Evolutionary conservation across 2,113 vertebrate species (phyloP).

Genomic region (Microcebus jonahi): DNA sequence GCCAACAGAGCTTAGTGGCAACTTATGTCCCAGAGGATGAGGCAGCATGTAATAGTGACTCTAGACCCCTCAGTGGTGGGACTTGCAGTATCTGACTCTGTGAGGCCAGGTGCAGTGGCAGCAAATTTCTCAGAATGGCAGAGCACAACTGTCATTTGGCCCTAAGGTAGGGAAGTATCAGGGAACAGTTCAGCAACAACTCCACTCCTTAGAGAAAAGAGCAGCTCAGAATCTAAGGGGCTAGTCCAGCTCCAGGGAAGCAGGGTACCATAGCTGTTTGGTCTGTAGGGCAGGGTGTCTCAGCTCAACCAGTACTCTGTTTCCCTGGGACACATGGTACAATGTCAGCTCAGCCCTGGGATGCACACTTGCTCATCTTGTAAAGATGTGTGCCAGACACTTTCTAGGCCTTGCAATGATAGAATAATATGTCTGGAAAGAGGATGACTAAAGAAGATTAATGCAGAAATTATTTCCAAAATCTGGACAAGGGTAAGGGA

Average conservation of each 20-base stretch:
- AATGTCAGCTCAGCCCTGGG: background rate
- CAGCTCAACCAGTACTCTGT: background rate
- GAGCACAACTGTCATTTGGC: background rate
- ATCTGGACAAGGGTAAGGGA: background rate
- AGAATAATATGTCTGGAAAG: background rate
- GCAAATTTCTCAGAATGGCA: background rate
- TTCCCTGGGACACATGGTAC: background rate
- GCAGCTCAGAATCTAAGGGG: background rate
- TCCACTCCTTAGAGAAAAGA: background rate
- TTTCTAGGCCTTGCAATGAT: constrained; percentile 15
- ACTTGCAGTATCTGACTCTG: background rate
- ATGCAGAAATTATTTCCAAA: background rate
- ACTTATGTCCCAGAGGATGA: background rate
- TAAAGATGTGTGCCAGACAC: background rate
- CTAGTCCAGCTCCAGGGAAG: background rate
- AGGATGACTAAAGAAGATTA: background rate
- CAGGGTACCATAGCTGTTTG: background rate
- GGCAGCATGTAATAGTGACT: background rate
- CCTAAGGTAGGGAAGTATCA: background rate
- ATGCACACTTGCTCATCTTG: background rate
- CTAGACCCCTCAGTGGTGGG: background rate
- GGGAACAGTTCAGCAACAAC: background rate
- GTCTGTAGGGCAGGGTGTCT: background rate
- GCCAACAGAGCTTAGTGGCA: background rate
- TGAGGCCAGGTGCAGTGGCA: background rate